phyloP scores from a whole-genome alignment of 2,888 invertebrate genomes.

The Caradrina kadenii region DNA sequence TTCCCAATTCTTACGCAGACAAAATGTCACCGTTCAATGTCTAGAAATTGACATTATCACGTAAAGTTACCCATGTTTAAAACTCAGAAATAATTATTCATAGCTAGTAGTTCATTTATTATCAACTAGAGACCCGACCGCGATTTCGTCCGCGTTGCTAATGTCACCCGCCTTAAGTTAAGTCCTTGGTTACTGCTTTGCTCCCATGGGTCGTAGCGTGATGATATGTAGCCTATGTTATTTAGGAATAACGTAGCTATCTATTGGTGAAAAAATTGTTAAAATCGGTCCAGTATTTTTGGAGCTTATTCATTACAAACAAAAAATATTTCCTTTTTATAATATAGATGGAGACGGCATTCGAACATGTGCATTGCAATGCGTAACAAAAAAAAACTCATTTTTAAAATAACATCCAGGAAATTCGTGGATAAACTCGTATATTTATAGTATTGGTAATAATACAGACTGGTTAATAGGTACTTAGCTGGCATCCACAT shows the following conservation, averaged over 20 bases:
- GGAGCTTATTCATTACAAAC: no score
- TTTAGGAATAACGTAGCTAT: no score
- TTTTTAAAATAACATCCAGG: background rate
- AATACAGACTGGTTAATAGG: constrained; percentile 28
- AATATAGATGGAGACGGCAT: constrained; percentile 19
- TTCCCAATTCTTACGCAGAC: background rate
- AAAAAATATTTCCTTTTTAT: no score
- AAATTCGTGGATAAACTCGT: background rate
- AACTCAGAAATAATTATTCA: background rate
- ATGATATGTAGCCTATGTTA: no score
- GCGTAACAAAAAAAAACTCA: constrained; percentile 2
- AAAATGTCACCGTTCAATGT: background rate
- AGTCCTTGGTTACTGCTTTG: no score
- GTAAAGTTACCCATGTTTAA: background rate
- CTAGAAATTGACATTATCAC: no score
- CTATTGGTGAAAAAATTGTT: no score
- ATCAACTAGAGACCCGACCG: no score
- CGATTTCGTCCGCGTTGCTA: no score
- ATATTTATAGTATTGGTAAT: constrained; percentile 28
- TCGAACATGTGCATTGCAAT: constrained; percentile 32
- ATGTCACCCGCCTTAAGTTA: no score
- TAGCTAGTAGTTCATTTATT: background rate
- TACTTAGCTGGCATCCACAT: constrained; percentile 40
- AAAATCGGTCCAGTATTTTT: no score
- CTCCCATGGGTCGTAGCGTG: no score